Base-by-base conservation (phyloP, 2,113 vertebrate species). In the Desmodus rotundus region DNA sequence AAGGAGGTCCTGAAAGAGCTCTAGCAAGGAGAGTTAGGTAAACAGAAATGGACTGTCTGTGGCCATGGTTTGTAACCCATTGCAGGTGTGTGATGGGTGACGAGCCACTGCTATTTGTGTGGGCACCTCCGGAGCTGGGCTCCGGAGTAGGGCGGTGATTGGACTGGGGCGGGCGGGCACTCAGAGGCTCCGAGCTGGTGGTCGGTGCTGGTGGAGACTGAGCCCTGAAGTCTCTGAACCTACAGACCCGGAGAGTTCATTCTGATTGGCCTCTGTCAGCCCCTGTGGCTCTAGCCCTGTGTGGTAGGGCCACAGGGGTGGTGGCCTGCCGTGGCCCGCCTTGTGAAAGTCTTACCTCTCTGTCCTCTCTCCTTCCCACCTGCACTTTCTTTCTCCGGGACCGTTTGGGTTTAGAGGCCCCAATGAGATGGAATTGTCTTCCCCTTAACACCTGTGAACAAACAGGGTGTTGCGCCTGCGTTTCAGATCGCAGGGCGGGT, bases 381-480 rank as follows among this genome's bases (percentile, higher is more conserved):
- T 61, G 20, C 41, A 52, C 14, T 6, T 50, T 52, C 61, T 41
- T 41, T 33, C 63, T 56, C 33, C 31, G 5, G 5, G 17, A 8
- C 54, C 15, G 56, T 24, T 38, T 9, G 20, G 3, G 7, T 67
- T 41, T 17, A 5, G 31, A 14, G 43, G 20, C 63, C 65, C 67
- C 38, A 4, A n/a, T 11, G 58, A 12, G 36, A 31, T 15, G 4
- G 12, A 36, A 16, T 36, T 80, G 84, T 45, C 50, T 38, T 52
- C 73, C n/a, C 12, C 16, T 7, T 15, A 0, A 4, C 24, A 3
- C 36, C 16, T 33, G n/a, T 0, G 67, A 67, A 20, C 38, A 26
- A 45, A 63, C 8, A 43, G 15, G 22, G 12, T 22, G 26, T 65
- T 68, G 52, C 24, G 19, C 65, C 7, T 56, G 13, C 54, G 43